These are phyloP conservation scores for Aotus griseimembra DNA, from an alignment of 2,797 vertebrate species.

Conservation along the genomic window DNA sequence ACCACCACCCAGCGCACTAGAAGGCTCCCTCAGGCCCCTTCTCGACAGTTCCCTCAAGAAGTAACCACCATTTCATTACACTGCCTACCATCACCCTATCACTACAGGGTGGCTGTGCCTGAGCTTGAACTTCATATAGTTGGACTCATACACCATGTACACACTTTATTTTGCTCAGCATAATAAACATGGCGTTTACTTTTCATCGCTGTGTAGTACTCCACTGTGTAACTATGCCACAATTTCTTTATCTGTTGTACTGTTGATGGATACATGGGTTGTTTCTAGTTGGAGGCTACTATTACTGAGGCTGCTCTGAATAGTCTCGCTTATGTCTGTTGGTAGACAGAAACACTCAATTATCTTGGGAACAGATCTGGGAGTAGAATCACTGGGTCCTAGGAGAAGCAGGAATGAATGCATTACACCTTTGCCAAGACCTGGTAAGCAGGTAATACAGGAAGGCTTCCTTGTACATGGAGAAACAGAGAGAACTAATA, in stretches of 20 bases:
- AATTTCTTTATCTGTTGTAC: not conserved
- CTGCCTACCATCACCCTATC: not conserved
- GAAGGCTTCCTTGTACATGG: not conserved
- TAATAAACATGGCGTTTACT: fast-evolving
- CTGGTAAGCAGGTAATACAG: not conserved
- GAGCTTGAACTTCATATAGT: not conserved
- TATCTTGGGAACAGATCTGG: not conserved
- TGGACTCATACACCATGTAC: fast-evolving
- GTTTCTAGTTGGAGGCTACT: not conserved
- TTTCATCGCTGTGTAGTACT: not conserved
- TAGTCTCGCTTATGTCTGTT: not conserved
- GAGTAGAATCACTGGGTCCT: not conserved
- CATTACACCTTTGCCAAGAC: not conserved
- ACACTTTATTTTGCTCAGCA: not conserved
- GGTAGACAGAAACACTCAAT: not conserved
- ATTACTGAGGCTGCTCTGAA: not conserved
- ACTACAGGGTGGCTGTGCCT: not conserved
- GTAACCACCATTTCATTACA: too few relatives aligned
- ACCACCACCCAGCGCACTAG: not conserved
- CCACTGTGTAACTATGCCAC: fast-evolving
- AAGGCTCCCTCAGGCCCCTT: not conserved
- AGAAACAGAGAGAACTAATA: not conserved
- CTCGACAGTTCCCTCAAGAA: not conserved
- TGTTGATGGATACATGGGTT: not conserved
- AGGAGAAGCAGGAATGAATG: not conserved